Percentiles rank a stretch among this genome's conserved stretches.
Evolutionary conservation across 53 echinoderm and acorn worm genomes (phyloP).

Genomic region (Henricia sp.): DNA sequence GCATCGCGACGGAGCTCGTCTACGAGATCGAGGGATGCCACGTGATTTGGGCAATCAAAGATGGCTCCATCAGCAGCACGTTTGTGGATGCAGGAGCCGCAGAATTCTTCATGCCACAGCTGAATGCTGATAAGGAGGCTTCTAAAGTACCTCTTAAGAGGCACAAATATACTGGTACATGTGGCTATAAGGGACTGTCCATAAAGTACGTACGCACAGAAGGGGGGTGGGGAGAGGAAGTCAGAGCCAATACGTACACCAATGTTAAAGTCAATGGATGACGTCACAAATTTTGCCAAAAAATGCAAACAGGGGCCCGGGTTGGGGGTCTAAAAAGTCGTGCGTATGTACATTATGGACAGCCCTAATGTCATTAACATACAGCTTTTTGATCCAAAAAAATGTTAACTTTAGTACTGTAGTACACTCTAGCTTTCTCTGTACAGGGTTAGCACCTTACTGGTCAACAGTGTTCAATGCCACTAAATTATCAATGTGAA

Average conservation of each 20-base stretch:
- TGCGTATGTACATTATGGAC: background rate
- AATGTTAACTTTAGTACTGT: too few species aligned
- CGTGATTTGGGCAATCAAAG: constrained; percentile 91
- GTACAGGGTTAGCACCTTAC: too few species aligned
- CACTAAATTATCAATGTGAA: background rate
- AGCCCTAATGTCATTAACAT: background rate
- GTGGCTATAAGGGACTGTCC: too few species aligned
- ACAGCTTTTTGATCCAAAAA: background rate
- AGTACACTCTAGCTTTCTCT: too few species aligned
- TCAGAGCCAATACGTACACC: too few species aligned
- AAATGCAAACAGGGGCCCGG: too few species aligned
- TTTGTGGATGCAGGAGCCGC: constrained; percentile 92
- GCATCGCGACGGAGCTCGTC: constrained; percentile 93
- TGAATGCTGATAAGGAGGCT: constrained; percentile 67
- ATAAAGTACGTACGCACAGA: too few species aligned
- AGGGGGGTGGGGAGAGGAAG: too few species aligned
- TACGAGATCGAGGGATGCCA: constrained; percentile 93
- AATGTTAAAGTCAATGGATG: too few species aligned
- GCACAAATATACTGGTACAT: constrained; percentile 85
- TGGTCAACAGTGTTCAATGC: too few species aligned
- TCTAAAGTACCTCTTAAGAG: constrained; percentile 76
- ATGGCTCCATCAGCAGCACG: constrained; percentile 81
- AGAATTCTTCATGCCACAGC: constrained; percentile 85
- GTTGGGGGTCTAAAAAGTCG: background rate
- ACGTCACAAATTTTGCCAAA: too few species aligned